Conservation (phyloP, 2,888 invertebrate species). For the Pammene fasciana region DNA sequence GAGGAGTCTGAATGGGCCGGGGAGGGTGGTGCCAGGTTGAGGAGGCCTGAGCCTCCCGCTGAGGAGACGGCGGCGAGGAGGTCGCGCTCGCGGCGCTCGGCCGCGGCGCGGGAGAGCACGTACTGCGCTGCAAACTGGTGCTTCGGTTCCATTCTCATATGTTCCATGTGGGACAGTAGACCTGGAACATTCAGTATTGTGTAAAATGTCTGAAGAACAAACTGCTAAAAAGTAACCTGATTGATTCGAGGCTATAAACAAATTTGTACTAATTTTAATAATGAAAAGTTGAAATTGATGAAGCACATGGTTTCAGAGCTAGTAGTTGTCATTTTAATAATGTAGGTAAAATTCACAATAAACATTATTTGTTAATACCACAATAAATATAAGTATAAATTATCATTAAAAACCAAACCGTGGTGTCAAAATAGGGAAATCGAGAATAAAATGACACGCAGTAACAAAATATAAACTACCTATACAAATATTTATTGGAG, state of each 20-base stretch:
- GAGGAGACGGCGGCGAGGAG: conserved; percentile 87
- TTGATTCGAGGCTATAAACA: not conserved
- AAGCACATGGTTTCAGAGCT: not conserved
- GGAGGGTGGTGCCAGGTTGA: conserved; percentile 91
- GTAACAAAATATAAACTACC: conserved; percentile 4
- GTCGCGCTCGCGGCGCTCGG: conserved; percentile 94
- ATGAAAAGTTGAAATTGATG: not conserved
- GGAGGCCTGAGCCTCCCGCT: conserved; percentile 85
- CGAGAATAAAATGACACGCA: not conserved
- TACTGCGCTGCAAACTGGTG: conserved; percentile 98
- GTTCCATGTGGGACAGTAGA: conserved; percentile 96
- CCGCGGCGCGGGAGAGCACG: conserved; percentile 94
- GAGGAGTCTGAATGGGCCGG: conserved; percentile 94
- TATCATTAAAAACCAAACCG: conserved; percentile 8
- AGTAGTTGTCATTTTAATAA: no score
- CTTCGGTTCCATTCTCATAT: conserved; percentile 98
- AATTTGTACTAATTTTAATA: not conserved
- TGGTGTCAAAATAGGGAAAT: conserved; percentile 11
- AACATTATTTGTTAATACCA: not conserved
- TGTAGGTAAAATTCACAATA: not conserved
- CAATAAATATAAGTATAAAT: not conserved
- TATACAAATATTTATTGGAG: conserved; percentile 16
- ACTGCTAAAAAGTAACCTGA: not conserved
- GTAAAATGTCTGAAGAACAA: not conserved
- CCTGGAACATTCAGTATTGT: conserved; percentile 83